Conservation (phyloP, 1,140 invertebrate species). For the Tenebrio molitor region DNA sequence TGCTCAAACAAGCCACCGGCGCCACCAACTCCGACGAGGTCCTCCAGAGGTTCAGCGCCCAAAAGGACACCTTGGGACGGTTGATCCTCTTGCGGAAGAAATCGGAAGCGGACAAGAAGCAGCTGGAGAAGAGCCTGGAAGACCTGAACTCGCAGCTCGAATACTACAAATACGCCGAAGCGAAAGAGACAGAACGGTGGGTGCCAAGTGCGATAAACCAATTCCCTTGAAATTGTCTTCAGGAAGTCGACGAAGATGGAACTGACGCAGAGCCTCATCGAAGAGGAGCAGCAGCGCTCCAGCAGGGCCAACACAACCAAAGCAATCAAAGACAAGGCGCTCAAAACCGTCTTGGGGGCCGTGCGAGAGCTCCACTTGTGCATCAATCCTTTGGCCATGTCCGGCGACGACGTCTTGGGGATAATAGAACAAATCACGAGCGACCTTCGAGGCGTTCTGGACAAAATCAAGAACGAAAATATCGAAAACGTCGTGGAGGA, state of each 20-base stretch:
- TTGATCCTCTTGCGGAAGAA: constrained; percentile 77
- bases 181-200: constrained; percentile 84
- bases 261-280: constrained; percentile 50
- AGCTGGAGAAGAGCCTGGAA: constrained; percentile 77
- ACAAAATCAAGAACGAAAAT: constrained; percentile 42
- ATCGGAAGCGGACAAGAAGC: constrained; percentile 80
- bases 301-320: constrained; percentile 32
- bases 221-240: too few relatives aligned
- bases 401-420: constrained; percentile 32
- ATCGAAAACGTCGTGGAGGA: constrained; percentile 35
- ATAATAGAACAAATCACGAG: constrained; percentile 42
- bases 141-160: constrained; percentile 78
- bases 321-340: constrained; percentile 46
- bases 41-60: constrained; percentile 78
- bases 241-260: constrained; percentile 58
- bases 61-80: constrained; percentile 78
- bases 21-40: constrained; percentile 81
- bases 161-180: constrained; percentile 82
- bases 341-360: constrained; percentile 36
- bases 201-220: constrained; percentile 54
- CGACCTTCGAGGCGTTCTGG: constrained; percentile 45
- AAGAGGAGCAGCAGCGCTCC: constrained; percentile 44
- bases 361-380: constrained; percentile 51
- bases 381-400: constrained; percentile 51
- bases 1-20: constrained; percentile 81